Evolutionary conservation across 2,888 invertebrate species (phyloP), one percentile per base, ranked within the genome.

Genomic region (Reticulitermes lucifugus): DNA sequence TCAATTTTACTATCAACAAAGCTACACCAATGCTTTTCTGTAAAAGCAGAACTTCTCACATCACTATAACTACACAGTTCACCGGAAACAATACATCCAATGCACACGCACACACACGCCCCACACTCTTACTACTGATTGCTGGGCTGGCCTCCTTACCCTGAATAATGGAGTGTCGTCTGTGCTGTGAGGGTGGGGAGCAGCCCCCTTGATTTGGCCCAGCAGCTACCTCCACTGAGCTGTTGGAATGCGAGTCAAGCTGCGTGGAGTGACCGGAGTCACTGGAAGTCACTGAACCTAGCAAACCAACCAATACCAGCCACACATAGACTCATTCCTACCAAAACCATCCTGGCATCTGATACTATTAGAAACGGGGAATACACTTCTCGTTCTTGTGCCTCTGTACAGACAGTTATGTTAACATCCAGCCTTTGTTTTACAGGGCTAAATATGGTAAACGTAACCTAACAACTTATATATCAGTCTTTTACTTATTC

Each of bases 271-370:
- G 96, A 89, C 97, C 97, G 90, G 96, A 96, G 92, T 97, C 98
- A 91, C 97, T 97, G 89, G 98, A 98, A 89, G 97, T 97, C 89
- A 97, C 96, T 89, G 98, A 97, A 91, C 96, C 96, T 94, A 91
- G 25, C 85, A 85, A 85, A 79, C 55, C 79, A 79, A 79, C 55
- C 79, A 79, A 46, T 55, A 60, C 59, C 60, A 60, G 80, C 60
- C 60, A 80, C 80, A 80, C 59, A 80, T 80, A 59, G 46, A 80
- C 59, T 35, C 55, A 77, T 77, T 77, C 46, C 77, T 46, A 77
- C 21, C 41, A 43, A 43, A 51, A 14, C 51, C 29, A 21, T 43
- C 80, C 29, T 35, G 51, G 51, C 22, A 79, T 21, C 41, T 21
- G 65, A 82, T 55, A 59, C 29, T 79, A 65, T 22, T 60, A 21